phyloP scores from a whole-genome alignment of 1,140 invertebrate genomes.

The Capitella teleta region DNA sequence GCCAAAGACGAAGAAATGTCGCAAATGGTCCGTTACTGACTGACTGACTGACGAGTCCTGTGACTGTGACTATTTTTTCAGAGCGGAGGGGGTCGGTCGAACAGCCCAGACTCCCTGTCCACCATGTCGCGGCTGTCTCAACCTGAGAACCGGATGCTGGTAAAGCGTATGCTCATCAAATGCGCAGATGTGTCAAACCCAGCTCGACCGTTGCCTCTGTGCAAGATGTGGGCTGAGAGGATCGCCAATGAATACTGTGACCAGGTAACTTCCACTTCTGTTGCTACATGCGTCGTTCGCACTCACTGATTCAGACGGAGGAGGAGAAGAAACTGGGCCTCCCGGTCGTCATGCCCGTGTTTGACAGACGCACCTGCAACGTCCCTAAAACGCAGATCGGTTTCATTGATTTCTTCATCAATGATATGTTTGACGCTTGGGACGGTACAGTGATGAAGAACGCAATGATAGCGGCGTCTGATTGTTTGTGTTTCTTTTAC shows the following conservation, averaged over 20 bases:
- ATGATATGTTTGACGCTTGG: slow-evolving; percentile 94
- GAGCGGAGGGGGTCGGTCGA: background rate
- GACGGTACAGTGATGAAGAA: slow-evolving; percentile 1
- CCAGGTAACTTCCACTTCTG: slow-evolving; percentile 54
- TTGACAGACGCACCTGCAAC: slow-evolving; percentile 80
- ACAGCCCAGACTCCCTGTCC: too few species aligned
- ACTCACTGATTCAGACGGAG: slow-evolving; percentile 69
- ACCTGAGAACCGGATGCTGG: slow-evolving; percentile 69
- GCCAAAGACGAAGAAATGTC: background rate
- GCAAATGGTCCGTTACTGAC: background rate
- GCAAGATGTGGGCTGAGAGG: slow-evolving; percentile 80
- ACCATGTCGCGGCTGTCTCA: too few species aligned
- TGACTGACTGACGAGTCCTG: background rate
- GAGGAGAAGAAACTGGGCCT: slow-evolving; percentile 74
- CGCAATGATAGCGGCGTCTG: background rate
- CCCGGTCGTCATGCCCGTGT: slow-evolving; percentile 93
- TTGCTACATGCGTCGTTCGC: too few species aligned
- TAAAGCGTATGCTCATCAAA: slow-evolving; percentile 93
- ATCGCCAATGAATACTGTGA: slow-evolving; percentile 83
- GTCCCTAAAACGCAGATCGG: slow-evolving; percentile 93
- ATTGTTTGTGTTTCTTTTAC: slow-evolving; percentile 24
- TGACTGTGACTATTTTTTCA: background rate
- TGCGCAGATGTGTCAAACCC: slow-evolving; percentile 94
- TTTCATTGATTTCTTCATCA: slow-evolving; percentile 92
- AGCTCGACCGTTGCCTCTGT: slow-evolving; percentile 66